Percentiles rank a stretch among this genome's conserved stretches.
phyloP scores from a whole-genome alignment of 2,797 vertebrate genomes.

The Girardinus metallicus region DNA sequence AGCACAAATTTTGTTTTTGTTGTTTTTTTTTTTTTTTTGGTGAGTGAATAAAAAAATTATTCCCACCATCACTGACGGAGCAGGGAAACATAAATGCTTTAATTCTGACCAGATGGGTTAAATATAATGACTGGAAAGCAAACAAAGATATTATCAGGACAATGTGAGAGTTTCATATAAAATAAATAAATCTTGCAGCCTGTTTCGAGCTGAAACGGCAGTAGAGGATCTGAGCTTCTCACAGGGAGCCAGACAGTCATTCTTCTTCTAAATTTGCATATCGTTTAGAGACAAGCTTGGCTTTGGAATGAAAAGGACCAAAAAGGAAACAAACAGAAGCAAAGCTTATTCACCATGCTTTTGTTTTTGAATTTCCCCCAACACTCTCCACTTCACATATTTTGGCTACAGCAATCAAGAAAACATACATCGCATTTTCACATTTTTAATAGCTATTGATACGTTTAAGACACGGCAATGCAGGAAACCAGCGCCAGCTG shows the following conservation, averaged over 20 bases:
- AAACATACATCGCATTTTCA: constrained; percentile 53
- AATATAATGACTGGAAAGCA: constrained; percentile 43
- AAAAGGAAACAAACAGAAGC: constrained; percentile 71
- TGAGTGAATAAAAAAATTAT: constrained; percentile 42
- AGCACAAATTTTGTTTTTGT: constrained; percentile 19
- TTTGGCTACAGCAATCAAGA: constrained; percentile 42
- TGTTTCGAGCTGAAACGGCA: constrained; percentile 54
- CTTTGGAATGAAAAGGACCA: constrained; percentile 71
- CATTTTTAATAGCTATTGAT: constrained; percentile 57
- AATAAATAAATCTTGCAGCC: constrained; percentile 51
- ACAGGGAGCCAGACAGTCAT: constrained; percentile 72
- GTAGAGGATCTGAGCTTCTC: constrained; percentile 70
- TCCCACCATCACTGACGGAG: constrained; percentile 42
- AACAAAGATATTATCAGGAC: constrained; percentile 44
- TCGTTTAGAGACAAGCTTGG: constrained; percentile 72
- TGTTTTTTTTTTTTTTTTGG: constrained; percentile 39
- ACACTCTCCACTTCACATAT: constrained; percentile 63
- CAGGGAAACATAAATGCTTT: constrained; percentile 48
- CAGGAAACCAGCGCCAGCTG: constrained; percentile 38
- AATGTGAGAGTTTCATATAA: constrained; percentile 48
- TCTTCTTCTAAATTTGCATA: constrained; percentile 77
- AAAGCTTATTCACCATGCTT: constrained; percentile 67
- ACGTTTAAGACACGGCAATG: constrained; percentile 67
- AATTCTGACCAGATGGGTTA: constrained; percentile 57
- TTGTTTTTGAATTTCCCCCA: constrained; percentile 78